Percentiles rank a stretch among this genome's conserved stretches.
These are phyloP conservation scores for Gnatocerus cornutus DNA, from an alignment of 2,888 invertebrate genomes.

Conservation along the genomic window DNA sequence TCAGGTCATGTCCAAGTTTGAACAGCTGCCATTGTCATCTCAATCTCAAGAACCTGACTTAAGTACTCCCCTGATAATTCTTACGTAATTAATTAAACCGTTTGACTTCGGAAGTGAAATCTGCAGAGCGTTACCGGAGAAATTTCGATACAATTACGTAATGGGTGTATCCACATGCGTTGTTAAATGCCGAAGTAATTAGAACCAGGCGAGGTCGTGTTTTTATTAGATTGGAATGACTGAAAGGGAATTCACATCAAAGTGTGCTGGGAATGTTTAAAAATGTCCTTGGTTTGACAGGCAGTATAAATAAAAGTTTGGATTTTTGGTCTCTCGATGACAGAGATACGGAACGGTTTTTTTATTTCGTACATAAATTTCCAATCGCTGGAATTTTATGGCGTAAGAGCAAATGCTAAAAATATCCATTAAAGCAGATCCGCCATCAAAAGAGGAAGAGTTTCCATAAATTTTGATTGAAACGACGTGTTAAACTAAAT, in stretches of 20 bases:
- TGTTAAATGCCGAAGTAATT: conserved; percentile 20
- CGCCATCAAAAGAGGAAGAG: too few species aligned
- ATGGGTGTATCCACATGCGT: conserved; percentile 9
- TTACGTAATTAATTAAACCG: background rate
- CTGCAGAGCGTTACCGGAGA: conserved; percentile 20
- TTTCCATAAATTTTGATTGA: too few species aligned
- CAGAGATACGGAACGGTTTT: background rate
- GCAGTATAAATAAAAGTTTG: conserved; percentile 1
- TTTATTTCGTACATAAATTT: conserved; percentile 1
- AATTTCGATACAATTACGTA: conserved; percentile 27
- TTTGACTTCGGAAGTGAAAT: conserved; percentile 37
- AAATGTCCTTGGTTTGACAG: conserved; percentile 4
- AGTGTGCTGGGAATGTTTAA: background rate
- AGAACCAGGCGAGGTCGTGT: background rate
- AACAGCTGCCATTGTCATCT: too few species aligned
- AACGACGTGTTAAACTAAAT: too few species aligned
- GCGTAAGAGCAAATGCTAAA: background rate
- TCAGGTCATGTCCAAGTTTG: too few species aligned
- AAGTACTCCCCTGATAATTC: too few species aligned
- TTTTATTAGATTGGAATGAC: background rate
- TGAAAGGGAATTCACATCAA: conserved; percentile 19
- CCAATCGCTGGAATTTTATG: background rate
- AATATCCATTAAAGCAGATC: too few species aligned
- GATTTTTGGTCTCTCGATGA: conserved; percentile 1
- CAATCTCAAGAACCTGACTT: too few species aligned